A percentile compares a stretch with the other conserved stretches of the same genome.
phyloP scores from a whole-genome alignment of 2,797 vertebrate genomes.

The Staurois parvus region DNA sequence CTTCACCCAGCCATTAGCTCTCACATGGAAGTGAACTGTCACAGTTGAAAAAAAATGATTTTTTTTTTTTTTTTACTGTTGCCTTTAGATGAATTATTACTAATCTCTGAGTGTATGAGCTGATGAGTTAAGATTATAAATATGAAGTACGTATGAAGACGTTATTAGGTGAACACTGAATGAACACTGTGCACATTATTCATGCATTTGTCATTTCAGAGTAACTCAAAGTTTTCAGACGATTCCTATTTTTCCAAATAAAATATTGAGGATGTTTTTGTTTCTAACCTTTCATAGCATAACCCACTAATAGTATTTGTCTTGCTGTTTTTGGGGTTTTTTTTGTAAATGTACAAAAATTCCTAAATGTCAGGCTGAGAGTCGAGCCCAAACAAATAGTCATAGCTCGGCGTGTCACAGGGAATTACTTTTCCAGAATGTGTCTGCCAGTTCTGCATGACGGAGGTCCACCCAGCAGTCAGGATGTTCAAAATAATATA shows the following conservation, averaged over 20 bases:
- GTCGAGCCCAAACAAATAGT: slow-evolving; percentile 27
- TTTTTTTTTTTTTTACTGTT: too few relatives aligned
- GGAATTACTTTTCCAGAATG: slow-evolving; percentile 29
- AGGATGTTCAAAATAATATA: slow-evolving; percentile 12
- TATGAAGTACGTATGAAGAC: not conserved
- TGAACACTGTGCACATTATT: too few relatives aligned
- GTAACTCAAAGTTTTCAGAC: too few relatives aligned
- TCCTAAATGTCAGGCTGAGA: slow-evolving; percentile 24
- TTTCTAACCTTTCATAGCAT: not conserved
- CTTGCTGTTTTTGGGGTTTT: not conserved
- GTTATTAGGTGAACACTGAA: too few relatives aligned
- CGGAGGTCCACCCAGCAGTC: slow-evolving; percentile 39
- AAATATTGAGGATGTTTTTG: not conserved
- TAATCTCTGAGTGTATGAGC: too few relatives aligned
- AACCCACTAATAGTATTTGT: not conserved
- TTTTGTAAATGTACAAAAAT: slow-evolving; percentile 24
- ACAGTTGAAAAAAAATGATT: too few relatives aligned
- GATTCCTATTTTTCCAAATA: not conserved
- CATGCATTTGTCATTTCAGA: too few relatives aligned
- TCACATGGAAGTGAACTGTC: too few relatives aligned
- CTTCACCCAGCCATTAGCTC: too few relatives aligned
- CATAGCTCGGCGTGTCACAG: slow-evolving; percentile 34
- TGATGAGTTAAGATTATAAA: too few relatives aligned
- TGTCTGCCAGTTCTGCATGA: slow-evolving; percentile 7
- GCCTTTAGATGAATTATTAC: too few relatives aligned